Evolutionary conservation across 2,797 vertebrate species (phyloP).

Genomic region (Varecia variegata): DNA sequence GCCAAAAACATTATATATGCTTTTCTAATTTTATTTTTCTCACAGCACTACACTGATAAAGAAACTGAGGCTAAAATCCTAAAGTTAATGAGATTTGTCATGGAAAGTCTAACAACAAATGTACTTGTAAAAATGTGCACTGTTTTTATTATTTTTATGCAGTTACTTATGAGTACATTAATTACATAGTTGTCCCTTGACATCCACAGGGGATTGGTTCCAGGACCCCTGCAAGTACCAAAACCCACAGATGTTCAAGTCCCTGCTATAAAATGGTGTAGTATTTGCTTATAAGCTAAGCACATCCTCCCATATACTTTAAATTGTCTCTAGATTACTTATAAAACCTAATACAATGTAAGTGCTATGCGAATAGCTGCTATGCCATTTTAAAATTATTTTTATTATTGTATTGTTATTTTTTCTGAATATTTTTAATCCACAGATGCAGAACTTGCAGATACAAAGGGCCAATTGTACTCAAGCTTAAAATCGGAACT

Average conservation of each 20-base stretch:
- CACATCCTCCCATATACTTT: background rate
- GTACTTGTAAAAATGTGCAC: background rate
- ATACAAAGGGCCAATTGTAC: background rate
- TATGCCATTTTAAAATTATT: background rate
- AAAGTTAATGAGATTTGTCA: background rate
- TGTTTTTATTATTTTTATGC: background rate
- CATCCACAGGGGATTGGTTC: background rate
- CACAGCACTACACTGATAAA: background rate
- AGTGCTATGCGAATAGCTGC: background rate
- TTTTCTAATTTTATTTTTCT: background rate
- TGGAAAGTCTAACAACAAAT: background rate
- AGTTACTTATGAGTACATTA: background rate
- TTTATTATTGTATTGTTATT: background rate
- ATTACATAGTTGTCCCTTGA: background rate
- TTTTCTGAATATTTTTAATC: background rate
- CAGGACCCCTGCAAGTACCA: background rate
- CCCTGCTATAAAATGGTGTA: background rate
- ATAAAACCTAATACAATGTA: background rate
- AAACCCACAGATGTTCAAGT: background rate
- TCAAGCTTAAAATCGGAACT: background rate
- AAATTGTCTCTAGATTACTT: background rate
- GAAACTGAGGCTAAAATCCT: background rate
- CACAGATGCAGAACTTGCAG: background rate
- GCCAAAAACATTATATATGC: background rate
- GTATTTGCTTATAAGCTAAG: background rate